These are phyloP conservation scores for Amphiduros pacificus DNA, from an alignment of 2,888 invertebrate genomes.

Conservation along the genomic window DNA sequence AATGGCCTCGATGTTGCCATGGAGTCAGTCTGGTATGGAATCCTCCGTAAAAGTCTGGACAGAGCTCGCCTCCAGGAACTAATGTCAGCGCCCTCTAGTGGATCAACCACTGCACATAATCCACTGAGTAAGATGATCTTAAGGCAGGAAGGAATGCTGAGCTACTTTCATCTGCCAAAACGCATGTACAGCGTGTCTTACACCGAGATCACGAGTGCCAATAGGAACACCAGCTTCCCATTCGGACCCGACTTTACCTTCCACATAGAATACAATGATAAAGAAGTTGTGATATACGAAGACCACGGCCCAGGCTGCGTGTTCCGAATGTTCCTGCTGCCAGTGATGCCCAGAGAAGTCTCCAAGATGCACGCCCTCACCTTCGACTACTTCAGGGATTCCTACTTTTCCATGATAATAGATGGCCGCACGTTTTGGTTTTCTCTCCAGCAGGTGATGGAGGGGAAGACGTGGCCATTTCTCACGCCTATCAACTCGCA, in stretches of 20 bases:
- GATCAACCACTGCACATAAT: not conserved
- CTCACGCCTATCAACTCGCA: conserved; percentile 28
- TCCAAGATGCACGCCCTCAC: conserved; percentile 22
- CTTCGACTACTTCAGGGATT: conserved; percentile 17
- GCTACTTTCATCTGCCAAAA: conserved; percentile 21
- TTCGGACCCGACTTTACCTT: conserved; percentile 36
- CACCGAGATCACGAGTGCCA: conserved; percentile 32
- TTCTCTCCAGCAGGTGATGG: conserved; percentile 26
- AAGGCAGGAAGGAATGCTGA: conserved; percentile 8
- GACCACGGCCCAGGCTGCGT: conserved; percentile 32
- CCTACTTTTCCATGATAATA: conserved; percentile 16
- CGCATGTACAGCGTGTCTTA: conserved; percentile 9
- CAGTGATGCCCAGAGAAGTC: conserved; percentile 25
- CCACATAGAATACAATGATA: conserved; percentile 26
- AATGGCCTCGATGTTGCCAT: conserved; percentile 1
- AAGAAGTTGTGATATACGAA: conserved; percentile 30
- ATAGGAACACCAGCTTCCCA: conserved; percentile 30
- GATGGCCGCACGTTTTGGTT: conserved; percentile 22
- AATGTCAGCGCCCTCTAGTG: conserved; percentile 1
- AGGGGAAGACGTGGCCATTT: conserved; percentile 28
- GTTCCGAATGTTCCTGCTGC: conserved; percentile 29
- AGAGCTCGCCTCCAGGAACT: conserved; percentile 2
- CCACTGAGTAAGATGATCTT: conserved; percentile 1
- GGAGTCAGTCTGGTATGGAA: conserved; percentile 9
- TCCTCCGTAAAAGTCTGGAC: conserved; percentile 9